Evolutionary conservation across 1,140 invertebrate species (phyloP).

Genomic region (Hycleus phaleratus): DNA sequence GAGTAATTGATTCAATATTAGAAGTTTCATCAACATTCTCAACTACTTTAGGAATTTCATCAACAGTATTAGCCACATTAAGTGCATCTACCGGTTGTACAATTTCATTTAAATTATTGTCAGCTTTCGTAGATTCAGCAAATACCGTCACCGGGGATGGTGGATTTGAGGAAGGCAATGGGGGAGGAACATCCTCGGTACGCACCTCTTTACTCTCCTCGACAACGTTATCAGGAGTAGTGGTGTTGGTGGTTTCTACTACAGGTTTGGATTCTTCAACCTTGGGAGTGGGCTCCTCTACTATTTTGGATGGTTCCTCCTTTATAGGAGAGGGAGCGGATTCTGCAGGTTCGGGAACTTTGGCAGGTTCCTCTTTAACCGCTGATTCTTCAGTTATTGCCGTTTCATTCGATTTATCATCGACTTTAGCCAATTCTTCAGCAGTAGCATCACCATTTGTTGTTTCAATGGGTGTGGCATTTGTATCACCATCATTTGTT

Average conservation of each 20-base stretch:
- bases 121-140: conserved; percentile 39
- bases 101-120: conserved; percentile 16
- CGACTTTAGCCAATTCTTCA: conserved; percentile 16
- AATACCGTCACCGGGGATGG: conserved; percentile 39
- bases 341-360: conserved; percentile 22
- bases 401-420: conserved; percentile 15
- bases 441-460: conserved; percentile 15
- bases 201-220: conserved; percentile 39
- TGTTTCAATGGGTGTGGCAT: neutral
- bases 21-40: neutral
- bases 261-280: conserved; percentile 19
- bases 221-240: conserved; percentile 20
- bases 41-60: neutral
- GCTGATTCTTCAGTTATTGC: conserved; percentile 13
- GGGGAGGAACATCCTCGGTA: conserved; percentile 40
- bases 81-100: conserved; percentile 4
- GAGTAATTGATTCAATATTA: neutral
- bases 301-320: conserved; percentile 14
- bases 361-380: conserved; percentile 6
- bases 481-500: neutral
- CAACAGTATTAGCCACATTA: neutral
- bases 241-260: conserved; percentile 15
- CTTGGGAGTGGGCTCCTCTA: conserved; percentile 16
- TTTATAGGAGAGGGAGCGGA: conserved; percentile 14
- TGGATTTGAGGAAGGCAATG: conserved; percentile 39